Conservation (phyloP, 2,888 invertebrate genomes). For the Deilephila porcellus region DNA sequence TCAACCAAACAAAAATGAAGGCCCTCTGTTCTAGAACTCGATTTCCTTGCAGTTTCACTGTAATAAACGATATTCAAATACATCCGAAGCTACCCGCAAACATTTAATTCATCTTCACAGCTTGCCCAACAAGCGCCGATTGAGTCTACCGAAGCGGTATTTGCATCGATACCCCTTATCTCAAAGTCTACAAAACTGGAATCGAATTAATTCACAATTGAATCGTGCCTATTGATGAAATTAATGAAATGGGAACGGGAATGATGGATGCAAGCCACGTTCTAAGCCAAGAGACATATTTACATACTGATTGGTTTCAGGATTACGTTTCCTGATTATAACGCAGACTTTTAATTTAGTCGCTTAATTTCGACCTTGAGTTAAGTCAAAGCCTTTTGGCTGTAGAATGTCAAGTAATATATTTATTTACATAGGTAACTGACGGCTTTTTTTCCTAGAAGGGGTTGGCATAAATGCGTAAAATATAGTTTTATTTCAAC, state of each 20-base stretch:
- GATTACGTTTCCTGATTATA: slow-evolving; percentile 29
- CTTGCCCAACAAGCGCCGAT: neutral
- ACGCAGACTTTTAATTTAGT: slow-evolving; percentile 25
- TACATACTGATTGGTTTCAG: slow-evolving; percentile 31
- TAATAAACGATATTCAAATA: slow-evolving; percentile 9
- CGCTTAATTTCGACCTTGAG: neutral
- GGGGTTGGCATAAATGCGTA: too few relatives aligned
- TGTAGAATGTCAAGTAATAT: too few relatives aligned
- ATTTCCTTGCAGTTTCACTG: neutral
- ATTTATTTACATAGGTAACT: too few relatives aligned
- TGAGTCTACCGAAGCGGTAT: neutral
- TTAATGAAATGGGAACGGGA: slow-evolving; percentile 27
- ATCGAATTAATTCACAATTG: slow-evolving; percentile 24
- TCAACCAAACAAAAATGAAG: too few relatives aligned
- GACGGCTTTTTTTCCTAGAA: too few relatives aligned
- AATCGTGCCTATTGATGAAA: slow-evolving; percentile 21
- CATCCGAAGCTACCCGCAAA: neutral
- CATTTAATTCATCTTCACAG: slow-evolving; percentile 9
- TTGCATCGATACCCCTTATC: slow-evolving; percentile 19
- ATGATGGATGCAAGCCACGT: slow-evolving; percentile 30
- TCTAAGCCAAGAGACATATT: slow-evolving; percentile 18
- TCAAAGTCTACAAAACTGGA: slow-evolving; percentile 36
- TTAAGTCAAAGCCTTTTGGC: neutral
- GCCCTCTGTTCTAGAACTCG: too few relatives aligned
- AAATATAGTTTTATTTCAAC: too few relatives aligned